Evolutionary conservation across 2,113 vertebrate genomes (phyloP).

Genomic region (Xiphias gladius): DNA sequence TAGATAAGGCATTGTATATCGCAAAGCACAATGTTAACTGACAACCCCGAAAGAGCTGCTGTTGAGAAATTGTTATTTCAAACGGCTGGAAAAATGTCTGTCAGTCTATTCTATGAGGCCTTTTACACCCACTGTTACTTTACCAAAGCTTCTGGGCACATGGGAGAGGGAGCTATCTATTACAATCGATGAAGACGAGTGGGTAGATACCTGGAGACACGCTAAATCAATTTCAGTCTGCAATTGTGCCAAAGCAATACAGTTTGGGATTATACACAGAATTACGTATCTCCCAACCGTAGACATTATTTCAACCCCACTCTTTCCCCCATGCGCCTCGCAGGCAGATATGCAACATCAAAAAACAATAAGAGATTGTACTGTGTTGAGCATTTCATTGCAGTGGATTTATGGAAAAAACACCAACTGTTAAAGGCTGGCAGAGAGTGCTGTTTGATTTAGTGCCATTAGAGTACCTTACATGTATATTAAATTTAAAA

Average conservation of each 20-base stretch:
- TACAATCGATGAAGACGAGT: neutral
- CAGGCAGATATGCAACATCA: neutral
- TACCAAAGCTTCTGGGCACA: neutral
- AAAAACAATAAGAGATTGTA: neutral
- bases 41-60: neutral
- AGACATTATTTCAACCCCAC: neutral
- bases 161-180: conserved; percentile 9
- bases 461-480: neutral
- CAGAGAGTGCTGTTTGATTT: conserved; percentile 2
- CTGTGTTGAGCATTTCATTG: neutral
- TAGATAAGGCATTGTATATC: conserved; percentile 20
- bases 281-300: neutral
- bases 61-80: conserved; percentile 1
- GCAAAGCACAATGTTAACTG: neutral
- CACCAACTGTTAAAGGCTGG: neutral
- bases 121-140: neutral
- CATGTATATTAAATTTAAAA: neutral
- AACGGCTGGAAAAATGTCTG: neutral
- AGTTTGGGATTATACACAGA: conserved; percentile 4
- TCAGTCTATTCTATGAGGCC: neutral
- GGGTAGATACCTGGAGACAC: conserved; percentile 12
- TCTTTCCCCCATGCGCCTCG: conserved; percentile 1
- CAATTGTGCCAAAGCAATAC: conserved; percentile 11
- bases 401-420: neutral
- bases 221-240: conserved; percentile 27